Evolutionary conservation across 2,113 vertebrate species (phyloP), one percentile per base, ranked within the genome.

Genomic region (Misgurnus mizolepis): DNA sequence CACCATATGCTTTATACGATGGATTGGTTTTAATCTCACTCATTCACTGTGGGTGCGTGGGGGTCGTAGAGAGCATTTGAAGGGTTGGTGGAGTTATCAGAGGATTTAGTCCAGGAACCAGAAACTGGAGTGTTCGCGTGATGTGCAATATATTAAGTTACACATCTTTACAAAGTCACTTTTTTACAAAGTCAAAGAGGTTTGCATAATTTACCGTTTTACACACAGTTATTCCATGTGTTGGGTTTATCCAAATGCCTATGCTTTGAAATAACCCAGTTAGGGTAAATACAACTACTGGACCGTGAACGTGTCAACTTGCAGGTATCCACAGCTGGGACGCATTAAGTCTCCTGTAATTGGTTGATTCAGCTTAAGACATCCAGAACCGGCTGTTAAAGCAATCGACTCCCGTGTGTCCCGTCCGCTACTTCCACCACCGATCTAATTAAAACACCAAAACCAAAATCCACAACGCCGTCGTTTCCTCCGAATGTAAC

Each of bases 11-110:
- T 82, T 77, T 72, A 75, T 70, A 55, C 34, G 61, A 61, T 80
- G 82, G 68, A 79, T 78, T 76, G 79, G 27, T 76, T 82, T 86
- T 74, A 86, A 82, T 77, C 82, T 85, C 60, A 40, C n/a, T 75
- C 6, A n/a, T 34, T 78, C 47, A 67, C 43, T 40, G n/a, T 50
- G 11, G 77, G 49, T 39, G 56, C 40, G 6, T 15, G 40, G n/a
- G 67, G 53, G 64, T 47, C n/a, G 41, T 22, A 12, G 17, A 75
- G 74, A 55, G 50, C 1, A 5, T 18, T 58, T 72, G 15, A 65
- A 56, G 15, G 4, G 10, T 49, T 66, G 15, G 11, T 18, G 56
- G 65, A 41, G 45, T 73, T 50, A 50, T 50, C 9, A 0, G 10
- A 56, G 45, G 43, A 60, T 55, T 67, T 58, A 12, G 11, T 9